A percentile compares a stretch with the other conserved stretches of the same genome.
Evolutionary conservation across 2,888 invertebrate species (phyloP).

Genomic region (Andricus curvator): DNA sequence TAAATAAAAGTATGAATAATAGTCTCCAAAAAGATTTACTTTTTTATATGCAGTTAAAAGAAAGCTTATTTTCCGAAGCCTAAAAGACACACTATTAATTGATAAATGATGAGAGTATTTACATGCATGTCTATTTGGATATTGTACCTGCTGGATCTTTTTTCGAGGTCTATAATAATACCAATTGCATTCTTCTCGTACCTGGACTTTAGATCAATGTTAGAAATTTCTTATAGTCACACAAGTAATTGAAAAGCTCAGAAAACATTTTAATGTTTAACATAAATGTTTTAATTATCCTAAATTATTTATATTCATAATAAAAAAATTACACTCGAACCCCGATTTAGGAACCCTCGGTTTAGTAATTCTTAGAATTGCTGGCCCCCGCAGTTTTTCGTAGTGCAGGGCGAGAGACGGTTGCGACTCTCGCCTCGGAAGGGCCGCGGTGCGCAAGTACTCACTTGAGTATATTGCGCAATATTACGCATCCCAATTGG

Average conservation of each 20-base stretch:
- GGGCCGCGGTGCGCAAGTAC: no score
- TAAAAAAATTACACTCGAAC: no score
- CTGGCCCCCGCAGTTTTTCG: no score
- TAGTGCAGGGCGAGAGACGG: no score
- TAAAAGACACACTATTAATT: neutral
- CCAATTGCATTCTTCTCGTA: conserved; percentile 16
- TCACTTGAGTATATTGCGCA: no score
- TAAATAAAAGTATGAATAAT: neutral
- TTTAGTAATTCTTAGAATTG: no score
- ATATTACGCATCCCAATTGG: no score
- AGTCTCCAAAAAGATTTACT: neutral
- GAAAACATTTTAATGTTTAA: neutral
- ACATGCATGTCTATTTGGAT: conserved; percentile 6
- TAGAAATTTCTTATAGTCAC: neutral
- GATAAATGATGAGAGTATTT: neutral
- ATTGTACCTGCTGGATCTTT: conserved; percentile 11
- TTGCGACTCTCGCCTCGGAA: no score
- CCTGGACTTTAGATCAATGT: neutral
- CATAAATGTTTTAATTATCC: neutral
- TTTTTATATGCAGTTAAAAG: conserved; percentile 1
- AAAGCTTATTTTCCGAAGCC: neutral
- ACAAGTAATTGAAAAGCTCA: conserved; percentile 1
- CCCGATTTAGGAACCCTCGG: no score
- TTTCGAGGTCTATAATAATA: conserved; percentile 6
- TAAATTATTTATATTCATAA: neutral